These are phyloP conservation scores for Galago senegalensis DNA, from an alignment of 2,797 vertebrate species.

Conservation along the genomic window DNA sequence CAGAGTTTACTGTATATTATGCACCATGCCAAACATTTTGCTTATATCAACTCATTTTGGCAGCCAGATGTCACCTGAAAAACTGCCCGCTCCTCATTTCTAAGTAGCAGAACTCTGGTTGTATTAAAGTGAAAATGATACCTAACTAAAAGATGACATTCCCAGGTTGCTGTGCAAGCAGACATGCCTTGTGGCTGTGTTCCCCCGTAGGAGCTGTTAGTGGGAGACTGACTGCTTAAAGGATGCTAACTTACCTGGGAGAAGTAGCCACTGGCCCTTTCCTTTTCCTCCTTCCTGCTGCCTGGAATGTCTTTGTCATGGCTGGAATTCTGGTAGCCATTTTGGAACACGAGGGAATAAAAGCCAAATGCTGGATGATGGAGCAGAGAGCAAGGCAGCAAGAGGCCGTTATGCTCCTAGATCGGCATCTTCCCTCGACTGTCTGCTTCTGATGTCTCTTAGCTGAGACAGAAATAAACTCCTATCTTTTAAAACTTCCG, in stretches of 20 bases:
- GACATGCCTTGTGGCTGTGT: background rate
- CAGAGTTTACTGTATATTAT: background rate
- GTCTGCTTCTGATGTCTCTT: background rate
- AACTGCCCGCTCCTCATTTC: background rate
- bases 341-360: background rate
- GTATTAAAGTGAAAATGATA: background rate
- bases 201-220: background rate
- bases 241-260: background rate
- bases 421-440: background rate
- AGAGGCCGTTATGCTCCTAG: background rate
- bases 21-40: background rate
- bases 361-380: background rate
- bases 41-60: background rate
- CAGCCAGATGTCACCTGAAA: background rate
- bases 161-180: background rate
- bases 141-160: background rate
- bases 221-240: background rate
- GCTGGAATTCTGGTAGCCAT: background rate
- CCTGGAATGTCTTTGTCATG: conserved; percentile 10
- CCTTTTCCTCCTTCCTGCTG: background rate
- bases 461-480: background rate
- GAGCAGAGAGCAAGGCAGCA: background rate
- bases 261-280: background rate
- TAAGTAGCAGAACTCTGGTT: background rate
- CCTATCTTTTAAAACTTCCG: background rate